phyloP scores from a whole-genome alignment of 2,888 invertebrate species.

The Sylvicola cinctus region DNA sequence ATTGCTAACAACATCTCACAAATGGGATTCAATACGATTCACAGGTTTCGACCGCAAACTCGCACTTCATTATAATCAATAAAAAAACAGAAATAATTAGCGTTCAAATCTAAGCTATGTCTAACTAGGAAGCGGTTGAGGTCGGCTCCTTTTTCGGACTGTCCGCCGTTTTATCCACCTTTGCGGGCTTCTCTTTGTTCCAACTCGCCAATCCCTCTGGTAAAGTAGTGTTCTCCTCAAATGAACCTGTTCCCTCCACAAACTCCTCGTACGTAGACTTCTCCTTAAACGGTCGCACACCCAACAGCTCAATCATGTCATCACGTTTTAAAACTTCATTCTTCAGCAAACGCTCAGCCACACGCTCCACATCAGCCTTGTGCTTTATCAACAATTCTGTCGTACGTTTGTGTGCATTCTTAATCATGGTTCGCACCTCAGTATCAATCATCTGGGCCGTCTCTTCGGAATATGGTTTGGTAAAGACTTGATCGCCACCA shows the following conservation, averaged over 20 bases:
- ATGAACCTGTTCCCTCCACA: conserved; percentile 93
- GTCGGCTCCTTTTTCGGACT: neutral
- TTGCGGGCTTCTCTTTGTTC: conserved; percentile 49
- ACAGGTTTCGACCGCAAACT: too few species aligned
- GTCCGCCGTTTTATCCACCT: conserved; percentile 8
- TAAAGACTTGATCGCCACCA: conserved; percentile 77
- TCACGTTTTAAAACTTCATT: conserved; percentile 89
- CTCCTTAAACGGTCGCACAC: conserved; percentile 88
- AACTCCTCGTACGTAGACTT: conserved; percentile 99
- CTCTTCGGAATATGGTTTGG: conserved; percentile 95
- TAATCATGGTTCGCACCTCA: conserved; percentile 68
- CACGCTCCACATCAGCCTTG: conserved; percentile 71
- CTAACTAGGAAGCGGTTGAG: too few species aligned
- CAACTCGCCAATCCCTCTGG: conserved; percentile 91
- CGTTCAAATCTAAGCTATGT: too few species aligned
- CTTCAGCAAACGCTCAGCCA: conserved; percentile 71
- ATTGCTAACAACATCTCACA: too few species aligned
- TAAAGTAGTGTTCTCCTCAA: conserved; percentile 87
- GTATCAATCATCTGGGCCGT: conserved; percentile 90
- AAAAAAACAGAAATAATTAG: too few species aligned
- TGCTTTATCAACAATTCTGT: conserved; percentile 54
- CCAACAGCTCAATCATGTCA: conserved; percentile 93
- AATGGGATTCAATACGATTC: too few species aligned
- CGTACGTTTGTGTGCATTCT: conserved; percentile 61
- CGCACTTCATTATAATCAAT: too few species aligned